Percentiles rank a stretch among this genome's conserved stretches.
phyloP scores from a whole-genome alignment of 1,140 invertebrate genomes.

The Chironomus striatipennis region DNA sequence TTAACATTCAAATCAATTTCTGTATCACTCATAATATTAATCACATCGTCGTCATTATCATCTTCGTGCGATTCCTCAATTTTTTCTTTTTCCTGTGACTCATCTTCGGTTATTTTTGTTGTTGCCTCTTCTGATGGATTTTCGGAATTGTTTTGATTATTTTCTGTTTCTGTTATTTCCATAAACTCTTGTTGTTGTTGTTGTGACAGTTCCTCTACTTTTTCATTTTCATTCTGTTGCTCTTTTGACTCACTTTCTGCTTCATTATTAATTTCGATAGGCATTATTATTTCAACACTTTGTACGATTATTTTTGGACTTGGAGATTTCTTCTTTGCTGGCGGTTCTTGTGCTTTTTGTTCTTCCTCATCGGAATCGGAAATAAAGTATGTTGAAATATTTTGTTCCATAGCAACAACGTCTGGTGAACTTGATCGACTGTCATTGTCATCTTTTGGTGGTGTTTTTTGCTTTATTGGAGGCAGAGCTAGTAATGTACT shows the following conservation, averaged over 20 bases:
- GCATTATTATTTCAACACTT: neutral
- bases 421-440: constrained; percentile 32
- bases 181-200: neutral
- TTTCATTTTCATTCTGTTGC: neutral
- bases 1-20: neutral
- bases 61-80: neutral
- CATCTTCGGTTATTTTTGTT: neutral
- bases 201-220: neutral
- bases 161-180: neutral
- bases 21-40: constrained; percentile 10
- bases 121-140: neutral
- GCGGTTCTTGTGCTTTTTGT: neutral
- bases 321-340: neutral
- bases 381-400: constrained; percentile 36
- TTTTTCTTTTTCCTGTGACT: neutral
- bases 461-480: neutral
- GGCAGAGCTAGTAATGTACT: neutral
- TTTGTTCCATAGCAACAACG: constrained; percentile 36
- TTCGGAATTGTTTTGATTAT: neutral
- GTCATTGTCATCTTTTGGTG: neutral
- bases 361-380: constrained; percentile 30
- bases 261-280: neutral
- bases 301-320: neutral
- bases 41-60: constrained; percentile 1
- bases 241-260: neutral